Evolutionary conservation across 2,888 invertebrate genomes (phyloP), one percentile per base, ranked within the genome.

Genomic region (Tetranychus truncatus): DNA sequence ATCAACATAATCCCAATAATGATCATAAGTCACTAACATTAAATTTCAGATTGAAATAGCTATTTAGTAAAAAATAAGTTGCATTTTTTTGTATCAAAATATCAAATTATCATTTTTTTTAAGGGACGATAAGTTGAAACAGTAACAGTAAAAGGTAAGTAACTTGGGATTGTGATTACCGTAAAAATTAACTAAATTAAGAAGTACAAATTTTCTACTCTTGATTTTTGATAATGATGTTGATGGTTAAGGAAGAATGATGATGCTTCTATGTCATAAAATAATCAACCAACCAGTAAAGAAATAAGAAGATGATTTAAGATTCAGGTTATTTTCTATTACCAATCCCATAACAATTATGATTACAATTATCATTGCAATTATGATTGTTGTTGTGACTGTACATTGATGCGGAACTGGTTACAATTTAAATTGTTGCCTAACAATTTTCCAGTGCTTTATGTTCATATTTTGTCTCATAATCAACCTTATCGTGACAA

Each of bases 401-500:
- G 55, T 55, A 55, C 55, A 55, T 55, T 55, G 55, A 55, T 55
- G 55, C 55, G 55, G 55, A 55, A 55, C 55, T 55, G 55, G 55
- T 55, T 55, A 55, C 55, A 55, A 55, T 55, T 55, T 55, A 55
- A 55, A 55, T 55, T 55, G 55, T 55, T 55, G 15, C 55, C 34
- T 34, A 34, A 34, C 34, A 34, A 34, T 34, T 34, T 34, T 34
- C 34, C 34, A 34, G 34, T 34, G 34, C 34, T 34, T 34, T 34
- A 34, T 34, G 34, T 34, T 34, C 34, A 34, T 34, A 34, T 34
- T 34, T 34, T 34, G 34, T 55, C 15, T 55, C 15, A 55, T 55
- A 55, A 55, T 55, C 55, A 55, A 55, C 15, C 55, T 15, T 15
- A 55, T 55, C 55, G 55, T 55, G 55, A 55, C 55, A 15, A 55